Evolutionary conservation across 2,797 vertebrate species (phyloP), one percentile per base, ranked within the genome.

Genomic region (Corythornis leucogaster): DNA sequence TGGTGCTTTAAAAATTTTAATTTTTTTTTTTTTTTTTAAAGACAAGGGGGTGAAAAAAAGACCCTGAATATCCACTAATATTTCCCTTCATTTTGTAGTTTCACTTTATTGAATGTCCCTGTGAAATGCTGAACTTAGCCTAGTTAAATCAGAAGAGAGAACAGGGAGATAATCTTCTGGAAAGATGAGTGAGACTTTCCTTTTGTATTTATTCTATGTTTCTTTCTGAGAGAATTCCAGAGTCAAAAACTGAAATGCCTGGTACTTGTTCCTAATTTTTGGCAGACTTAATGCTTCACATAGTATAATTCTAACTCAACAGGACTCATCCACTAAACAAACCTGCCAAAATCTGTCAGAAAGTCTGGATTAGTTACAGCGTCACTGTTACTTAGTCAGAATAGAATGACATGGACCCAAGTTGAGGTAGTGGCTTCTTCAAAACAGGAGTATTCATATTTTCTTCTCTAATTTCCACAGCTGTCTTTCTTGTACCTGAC

Each of bases 61-160:
- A 63, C 21, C 13, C 25, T 59, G 46, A 57, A 43, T 74, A 73
- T n/a, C 57, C 61, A 16, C 31, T 62, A 28, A 9, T 9, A n/a
- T 66, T 91, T 83, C 43, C 38, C 28, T 80, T 80, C 20, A 33
- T 69, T 81, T 69, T 81, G 25, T 70, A 33, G 10, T 71, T 93
- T 85, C 55, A 71, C 13, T 63, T 90, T 35, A 43, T 12, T 54
- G 26, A 80, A 45, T 33, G 21, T 57, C 21, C 31, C 31, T 33
- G n/a, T 57, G n/a, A 57, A 57, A 33, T 57, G n/a, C 54, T 57
- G n/a, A 15, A 33, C 31, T 57, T 31, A 21, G 19, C 12, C 19
- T 30, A 51, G 28, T 53, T 85, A 75, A 68, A 78, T 89, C 20
- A 30, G 63, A 75, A 81, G 25, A 84, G 30, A 58, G n/a, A 66